Evolutionary conservation across 2,113 vertebrate species (phyloP), one percentile per base, ranked within the genome.

Genomic region (Mobula hypostoma): DNA sequence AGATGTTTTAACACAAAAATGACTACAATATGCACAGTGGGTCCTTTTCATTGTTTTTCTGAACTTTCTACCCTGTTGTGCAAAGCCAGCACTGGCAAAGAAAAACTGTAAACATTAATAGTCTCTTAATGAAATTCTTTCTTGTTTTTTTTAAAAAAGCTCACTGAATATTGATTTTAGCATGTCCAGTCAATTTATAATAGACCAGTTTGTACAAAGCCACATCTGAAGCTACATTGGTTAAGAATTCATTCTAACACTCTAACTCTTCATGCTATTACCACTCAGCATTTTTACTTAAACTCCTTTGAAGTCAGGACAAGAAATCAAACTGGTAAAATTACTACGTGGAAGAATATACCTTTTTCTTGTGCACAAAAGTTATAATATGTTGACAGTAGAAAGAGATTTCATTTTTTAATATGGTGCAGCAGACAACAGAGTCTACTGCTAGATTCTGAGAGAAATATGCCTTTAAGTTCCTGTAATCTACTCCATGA

Each of bases 21-120:
- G 91, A 93, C 70, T 74, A 74, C 91, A 93, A 32, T 93, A 74
- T 93, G 91, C 91, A 93, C 91, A 93, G 91, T 93, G 91, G 91
- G 91, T 93, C 91, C 70, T 93, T 93, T 93, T 93, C 91, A 93
- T 93, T 93, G 91, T 70, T 93, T 93, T 93, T 93, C 14, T 74
- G 70, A 93, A 93, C 91, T 93, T 93, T 93, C 91, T 93, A 93
- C 91, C 91, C 91, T 93, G 91, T 93, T 27, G 91, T 93, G 91
- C 91, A 56, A 93, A 93, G 70, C 68, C 36, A 74, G 72, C 70
- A 15, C 61, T 66, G 63, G 29, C 85, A 90, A 66, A 90, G 32
- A 36, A 93, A 93, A 48, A 76, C 19, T 72, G 91, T 93, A 74
- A 29, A 74, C 91, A 74, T 74, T 90, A 93, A 76, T 74, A 74